Evolutionary conservation across 2,113 vertebrate species (phyloP), one percentile per base, ranked within the genome.

Genomic region (Nibea albiflora): DNA sequence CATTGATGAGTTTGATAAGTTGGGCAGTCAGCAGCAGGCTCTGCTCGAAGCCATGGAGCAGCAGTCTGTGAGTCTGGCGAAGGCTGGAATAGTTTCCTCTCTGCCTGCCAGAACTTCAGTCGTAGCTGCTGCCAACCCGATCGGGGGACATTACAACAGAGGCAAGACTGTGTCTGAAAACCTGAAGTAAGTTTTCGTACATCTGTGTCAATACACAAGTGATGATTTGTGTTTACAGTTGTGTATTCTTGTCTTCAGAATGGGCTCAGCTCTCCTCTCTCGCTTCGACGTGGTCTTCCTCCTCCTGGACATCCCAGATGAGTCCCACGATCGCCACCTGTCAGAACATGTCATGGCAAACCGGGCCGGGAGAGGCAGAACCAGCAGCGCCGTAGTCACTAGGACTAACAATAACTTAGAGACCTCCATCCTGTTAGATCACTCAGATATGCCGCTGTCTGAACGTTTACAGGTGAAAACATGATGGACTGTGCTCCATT

Each of bases 1-100:
- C 92, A 99, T 99, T 80, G 98, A 99, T 91, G 98, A 99, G 89
- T 99, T 99, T 94, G 98, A 99, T 92, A 99, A 99, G 93, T 96
- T 99, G 96, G 97, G 97, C 10, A 96, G 85, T 89, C 98, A 99
- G 73, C 97, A 99, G 85, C 98, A 98, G 92, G 98, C 98, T 65
- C 93, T 99, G 80, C 52, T 99, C 42, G 98, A 99, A 90, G 98
- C 98, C 68, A 99, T 99, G 98, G 98, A 99, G 69, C 98, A 99
- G 92, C 98, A 99, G 85, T 97, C 96, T 65, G 99, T 99, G 84
- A 99, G 98, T 82, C 95, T 99, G 85, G 98, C 98, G 5, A 99
- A 99, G 84, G 98, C 98, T 75, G 98, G 98, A 6, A 96, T 99
- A 52, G 97, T 99, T 44, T 99, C 97, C 88, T 97, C 96, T 35